Base-by-base conservation (phyloP, 2,888 invertebrate species). In the Hoplodrina blanda region DNA sequence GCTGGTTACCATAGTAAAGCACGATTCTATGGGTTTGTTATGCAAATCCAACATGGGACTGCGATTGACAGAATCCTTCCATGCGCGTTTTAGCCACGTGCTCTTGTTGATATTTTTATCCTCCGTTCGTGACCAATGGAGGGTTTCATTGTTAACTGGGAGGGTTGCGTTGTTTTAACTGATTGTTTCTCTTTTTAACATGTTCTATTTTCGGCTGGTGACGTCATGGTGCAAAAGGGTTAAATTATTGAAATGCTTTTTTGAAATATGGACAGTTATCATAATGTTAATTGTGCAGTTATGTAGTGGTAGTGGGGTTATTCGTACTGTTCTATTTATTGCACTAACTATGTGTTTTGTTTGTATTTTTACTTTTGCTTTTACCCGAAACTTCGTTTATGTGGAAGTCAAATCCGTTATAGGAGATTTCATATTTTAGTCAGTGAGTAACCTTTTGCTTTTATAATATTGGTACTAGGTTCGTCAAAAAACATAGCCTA, bases 51-150 rank as follows among this genome's bases (percentile, higher is more conserved):
- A 60, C 11, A 11, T 15, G 13, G 54, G 44, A 7, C 52, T 41
- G 37, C 66, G 44, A 65, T 72, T 60, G 68, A 76, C 50, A 53
- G 54, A 80, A 79, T 79, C 73, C 68, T 64, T 72, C 44, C 62
- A 63, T 41, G 65, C 62, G 61, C 61, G 56, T 53, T 67, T 56
- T 10, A 50, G 46, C 59, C 78, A 81, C 80, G 81, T 72, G 76
- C 57, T 61, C 69, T 46, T 68, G 57, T 61, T 66, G 63, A 62
- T 73, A 69, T 76, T 78, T 81, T 76, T 67, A 78, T 81, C 75
- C 78, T 19, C 25, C 20, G 59, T 68, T 62, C 75, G 75, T 81
- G 71, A 69, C 70, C 17, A 63, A 65, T 59, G 17, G 62, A 71
- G 67, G 50, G 72, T 78, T 71, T 37, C 19, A 62, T 67, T 76